phyloP scores from a whole-genome alignment of 1,140 invertebrate species.

The Episyrphus balteatus region DNA sequence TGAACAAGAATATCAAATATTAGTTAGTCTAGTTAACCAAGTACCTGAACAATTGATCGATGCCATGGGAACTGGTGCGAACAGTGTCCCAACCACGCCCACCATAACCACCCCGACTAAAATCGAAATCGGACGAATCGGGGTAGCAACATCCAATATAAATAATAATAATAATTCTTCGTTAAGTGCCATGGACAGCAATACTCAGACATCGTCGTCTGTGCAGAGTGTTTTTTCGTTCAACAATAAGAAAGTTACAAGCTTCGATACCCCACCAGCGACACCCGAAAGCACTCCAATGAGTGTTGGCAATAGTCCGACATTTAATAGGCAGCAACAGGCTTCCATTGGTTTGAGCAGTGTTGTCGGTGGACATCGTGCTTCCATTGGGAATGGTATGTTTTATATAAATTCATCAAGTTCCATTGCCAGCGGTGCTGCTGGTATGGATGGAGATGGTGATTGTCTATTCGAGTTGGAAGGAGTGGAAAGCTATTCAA shows the following conservation, averaged over 20 bases:
- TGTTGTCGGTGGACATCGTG: not conserved
- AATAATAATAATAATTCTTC: not conserved
- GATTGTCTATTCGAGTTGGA: conserved; percentile 33
- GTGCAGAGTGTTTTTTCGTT: conserved; percentile 2
- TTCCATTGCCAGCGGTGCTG: not conserved
- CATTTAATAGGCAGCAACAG: conserved; percentile 28
- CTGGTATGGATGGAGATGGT: conserved; percentile 15
- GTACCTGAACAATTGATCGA: conserved; percentile 18
- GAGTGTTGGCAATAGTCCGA: conserved; percentile 35
- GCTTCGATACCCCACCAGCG: conserved; percentile 34
- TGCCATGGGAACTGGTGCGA: conserved; percentile 14
- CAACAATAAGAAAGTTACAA: conserved; percentile 28
- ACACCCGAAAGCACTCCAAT: conserved; percentile 35
- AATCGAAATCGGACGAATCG: not conserved
- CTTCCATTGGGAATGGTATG: not conserved
- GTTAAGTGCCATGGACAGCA: conserved; percentile 5
- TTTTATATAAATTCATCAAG: not conserved
- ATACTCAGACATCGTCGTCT: not conserved
- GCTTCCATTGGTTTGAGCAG: not conserved
- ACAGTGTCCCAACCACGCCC: conserved; percentile 17
- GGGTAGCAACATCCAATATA: not conserved
- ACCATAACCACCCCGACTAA: conserved; percentile 12
- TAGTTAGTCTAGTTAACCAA: conserved; percentile 13
- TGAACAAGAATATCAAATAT: conserved; percentile 22
- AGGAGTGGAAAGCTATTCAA: conserved; percentile 18